Percentiles rank a stretch among this genome's conserved stretches.
Conservation (phyloP, 2,113 vertebrate genomes). For the Nycticebus coucang region DNA sequence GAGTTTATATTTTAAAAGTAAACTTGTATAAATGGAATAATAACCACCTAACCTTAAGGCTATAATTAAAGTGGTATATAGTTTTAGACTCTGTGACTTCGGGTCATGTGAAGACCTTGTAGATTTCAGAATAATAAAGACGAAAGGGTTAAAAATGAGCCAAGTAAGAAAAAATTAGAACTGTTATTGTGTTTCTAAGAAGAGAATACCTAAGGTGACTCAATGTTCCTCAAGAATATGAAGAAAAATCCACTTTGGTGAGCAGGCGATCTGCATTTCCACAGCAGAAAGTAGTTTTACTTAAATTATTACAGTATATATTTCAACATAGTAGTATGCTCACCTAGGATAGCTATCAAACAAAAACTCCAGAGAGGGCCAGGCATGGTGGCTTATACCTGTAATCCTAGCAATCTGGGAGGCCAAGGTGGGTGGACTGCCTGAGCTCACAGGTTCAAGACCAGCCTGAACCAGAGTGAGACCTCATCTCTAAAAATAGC, state of each 20-base stretch:
- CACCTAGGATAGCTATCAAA: constrained; percentile 27
- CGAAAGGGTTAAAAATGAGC: constrained; percentile 49
- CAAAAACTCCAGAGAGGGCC: constrained; percentile 24
- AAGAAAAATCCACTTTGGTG: constrained; percentile 57
- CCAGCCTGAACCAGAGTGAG: too few relatives aligned
- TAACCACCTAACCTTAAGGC: constrained; percentile 16
- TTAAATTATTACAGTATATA: constrained; percentile 56
- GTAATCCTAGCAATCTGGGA: too few relatives aligned
- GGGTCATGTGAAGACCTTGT: not conserved
- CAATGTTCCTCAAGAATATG: constrained; percentile 36
- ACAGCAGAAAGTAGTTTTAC: constrained; percentile 63
- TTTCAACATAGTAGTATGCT: constrained; percentile 47
- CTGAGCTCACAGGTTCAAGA: too few relatives aligned
- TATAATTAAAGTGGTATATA: constrained; percentile 42
- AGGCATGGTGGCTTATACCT: too few relatives aligned
- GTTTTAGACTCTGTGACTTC: constrained; percentile 49
- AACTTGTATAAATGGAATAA: constrained; percentile 49
- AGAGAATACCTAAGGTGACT: constrained; percentile 43
- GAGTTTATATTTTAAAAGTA: constrained; percentile 60
- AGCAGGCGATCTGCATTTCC: constrained; percentile 47
- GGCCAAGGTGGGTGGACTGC: too few relatives aligned
- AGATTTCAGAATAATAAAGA: constrained; percentile 55
- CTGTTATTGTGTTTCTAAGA: constrained; percentile 58
- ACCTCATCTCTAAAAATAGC: too few relatives aligned
- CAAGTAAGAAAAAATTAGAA: constrained; percentile 56